These are phyloP conservation scores for Dicrostonyx torquatus DNA, from an alignment of 2,797 vertebrate genomes.

Conservation along the genomic window DNA sequence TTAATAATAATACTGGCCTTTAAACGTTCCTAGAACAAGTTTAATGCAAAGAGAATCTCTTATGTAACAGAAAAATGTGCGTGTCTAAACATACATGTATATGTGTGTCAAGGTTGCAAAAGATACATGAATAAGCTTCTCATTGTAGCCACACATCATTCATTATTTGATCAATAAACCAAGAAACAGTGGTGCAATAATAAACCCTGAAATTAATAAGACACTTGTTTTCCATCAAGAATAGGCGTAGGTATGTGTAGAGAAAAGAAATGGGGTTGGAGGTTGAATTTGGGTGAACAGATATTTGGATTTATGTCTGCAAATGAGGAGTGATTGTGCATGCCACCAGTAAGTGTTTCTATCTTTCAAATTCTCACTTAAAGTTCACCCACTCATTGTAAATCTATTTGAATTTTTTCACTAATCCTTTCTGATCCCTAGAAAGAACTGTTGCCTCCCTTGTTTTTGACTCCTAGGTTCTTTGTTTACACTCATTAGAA, in stretches of 20 bases:
- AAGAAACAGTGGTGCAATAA: not conserved
- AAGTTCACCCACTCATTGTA: not conserved
- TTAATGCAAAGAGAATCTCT: not conserved
- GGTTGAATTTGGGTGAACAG: not conserved
- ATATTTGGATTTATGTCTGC: not conserved
- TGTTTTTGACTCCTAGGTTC: not conserved
- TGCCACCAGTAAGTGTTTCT: not conserved
- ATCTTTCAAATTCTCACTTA: not conserved
- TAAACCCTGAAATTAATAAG: not conserved
- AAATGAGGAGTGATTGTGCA: not conserved
- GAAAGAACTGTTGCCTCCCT: not conserved
- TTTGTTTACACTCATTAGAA: not conserved
- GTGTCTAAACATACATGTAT: not conserved
- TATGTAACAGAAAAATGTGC: not conserved
- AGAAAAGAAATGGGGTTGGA: not conserved
- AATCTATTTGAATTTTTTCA: not conserved
- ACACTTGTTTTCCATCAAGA: not conserved
- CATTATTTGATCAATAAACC: not conserved
- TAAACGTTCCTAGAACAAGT: not conserved
- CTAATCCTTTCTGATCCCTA: not conserved
- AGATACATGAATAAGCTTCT: not conserved
- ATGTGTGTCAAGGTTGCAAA: not conserved
- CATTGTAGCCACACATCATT: not conserved
- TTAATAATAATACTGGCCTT: not conserved
- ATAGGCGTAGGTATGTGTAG: not conserved